Evolutionary conservation across 1,140 invertebrate genomes (phyloP), one percentile per base, ranked within the genome.

Genomic region (Asbolus verrucosus): DNA sequence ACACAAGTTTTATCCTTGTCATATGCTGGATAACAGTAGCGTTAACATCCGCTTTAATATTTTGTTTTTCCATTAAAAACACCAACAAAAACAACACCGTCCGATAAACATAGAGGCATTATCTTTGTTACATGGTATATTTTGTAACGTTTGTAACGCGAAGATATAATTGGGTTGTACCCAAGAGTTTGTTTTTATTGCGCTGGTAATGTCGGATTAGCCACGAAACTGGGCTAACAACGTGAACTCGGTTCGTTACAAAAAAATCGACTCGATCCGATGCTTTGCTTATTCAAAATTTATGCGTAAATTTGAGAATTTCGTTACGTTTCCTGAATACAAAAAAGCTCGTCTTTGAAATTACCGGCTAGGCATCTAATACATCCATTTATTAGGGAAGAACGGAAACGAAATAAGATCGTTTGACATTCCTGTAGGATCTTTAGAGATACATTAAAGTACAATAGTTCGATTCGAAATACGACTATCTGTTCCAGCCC

Each of bases 21-120:
- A 54, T 11, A 54, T 14, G 6, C 16, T 11, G 6, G 19, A 14
- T 54, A 54, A 54, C 18, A 54, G 46, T 21, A 9, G 13, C 27
- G 46, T 54, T 54, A 54, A 54, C 46, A 54, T 54, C 46, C 46
- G 46, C 27, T 54, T 54, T 54, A 54, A 54, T 54, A 54, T 54
- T 30, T 54, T 21, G 46, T 24, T 54, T 54, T 21, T 30, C 21
- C 46, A 54, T 54, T 54, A 30, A 54, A 54, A 54, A 54, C 46
- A 11, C 46, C 3, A 4, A 24, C 46, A 54, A 54, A 54, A 54
- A 54, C 46, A 54, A 54, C 27, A 13, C 46, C 46, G 1, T n/a
- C 13, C 43, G 43, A 50, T 50, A 50, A 50, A 50, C 43, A 50
- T 50, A 5, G 15, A 19, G n/a, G 46, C 46, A 54, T 54, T 54